Evolutionary conservation across 2,888 invertebrate genomes (phyloP).

Genomic region (Orthosia cruda): DNA sequence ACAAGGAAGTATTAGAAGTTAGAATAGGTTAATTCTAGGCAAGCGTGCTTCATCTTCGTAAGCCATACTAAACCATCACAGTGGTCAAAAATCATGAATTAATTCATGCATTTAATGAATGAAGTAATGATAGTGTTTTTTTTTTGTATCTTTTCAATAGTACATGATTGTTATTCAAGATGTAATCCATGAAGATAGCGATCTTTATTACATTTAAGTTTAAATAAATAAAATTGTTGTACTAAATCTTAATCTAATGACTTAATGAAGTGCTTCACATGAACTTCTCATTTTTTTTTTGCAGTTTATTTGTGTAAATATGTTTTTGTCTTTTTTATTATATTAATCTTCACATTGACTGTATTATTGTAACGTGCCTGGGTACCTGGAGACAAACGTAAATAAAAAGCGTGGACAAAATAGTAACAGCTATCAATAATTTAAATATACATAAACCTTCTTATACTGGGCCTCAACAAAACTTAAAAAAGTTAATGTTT

Average conservation of each 20-base stretch:
- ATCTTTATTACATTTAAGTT: slow-evolving; percentile 31
- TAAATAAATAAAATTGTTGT: slow-evolving; percentile 58
- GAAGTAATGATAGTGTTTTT: neutral
- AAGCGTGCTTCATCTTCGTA: no score
- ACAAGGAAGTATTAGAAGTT: no score
- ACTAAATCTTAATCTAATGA: slow-evolving; percentile 62
- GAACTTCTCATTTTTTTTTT: slow-evolving; percentile 36
- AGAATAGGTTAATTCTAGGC: no score
- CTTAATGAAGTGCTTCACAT: slow-evolving; percentile 37
- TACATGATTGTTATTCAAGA: neutral
- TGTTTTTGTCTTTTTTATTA: slow-evolving; percentile 23
- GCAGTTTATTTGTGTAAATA: slow-evolving; percentile 31
- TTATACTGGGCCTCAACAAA: slow-evolving; percentile 36
- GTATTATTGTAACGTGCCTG: slow-evolving; percentile 69
- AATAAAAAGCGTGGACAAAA: slow-evolving; percentile 50
- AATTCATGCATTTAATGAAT: slow-evolving; percentile 10
- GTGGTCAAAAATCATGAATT: neutral
- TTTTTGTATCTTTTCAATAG: slow-evolving; percentile 9
- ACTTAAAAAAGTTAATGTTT: slow-evolving; percentile 44
- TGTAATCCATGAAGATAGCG: slow-evolving; percentile 6
- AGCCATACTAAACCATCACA: no score
- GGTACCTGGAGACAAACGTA: slow-evolving; percentile 65
- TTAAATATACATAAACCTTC: slow-evolving; percentile 51
- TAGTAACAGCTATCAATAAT: slow-evolving; percentile 55
- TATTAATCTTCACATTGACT: slow-evolving; percentile 40